Percentiles rank a stretch among this genome's conserved stretches.
Evolutionary conservation across 2,888 invertebrate species (phyloP).

Genomic region (Andrena hattorfiana): DNA sequence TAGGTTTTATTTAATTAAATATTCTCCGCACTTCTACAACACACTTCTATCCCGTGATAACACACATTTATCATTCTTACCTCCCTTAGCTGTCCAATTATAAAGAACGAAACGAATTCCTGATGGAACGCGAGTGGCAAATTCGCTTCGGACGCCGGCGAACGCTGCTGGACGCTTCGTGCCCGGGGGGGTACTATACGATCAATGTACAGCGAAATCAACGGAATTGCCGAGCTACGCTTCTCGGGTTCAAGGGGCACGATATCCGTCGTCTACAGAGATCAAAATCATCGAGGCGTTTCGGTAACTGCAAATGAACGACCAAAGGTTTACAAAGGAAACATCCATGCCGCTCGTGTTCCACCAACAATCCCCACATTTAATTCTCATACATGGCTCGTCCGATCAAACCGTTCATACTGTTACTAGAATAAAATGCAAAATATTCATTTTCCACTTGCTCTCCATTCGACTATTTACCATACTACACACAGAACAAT

Average conservation of each 20-base stretch:
- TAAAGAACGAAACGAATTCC: conserved; percentile 69
- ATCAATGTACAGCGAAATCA: too few relatives aligned
- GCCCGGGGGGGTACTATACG: too few relatives aligned
- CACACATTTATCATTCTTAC: conserved; percentile 79
- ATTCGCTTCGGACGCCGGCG: too few relatives aligned
- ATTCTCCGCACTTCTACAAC: conserved; percentile 83
- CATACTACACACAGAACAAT: conserved; percentile 65
- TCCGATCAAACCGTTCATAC: conserved; percentile 57
- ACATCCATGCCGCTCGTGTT: conserved; percentile 50
- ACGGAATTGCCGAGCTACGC: background rate
- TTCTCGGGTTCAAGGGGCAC: background rate
- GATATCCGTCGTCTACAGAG: background rate
- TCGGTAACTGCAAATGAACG: background rate
- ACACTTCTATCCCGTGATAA: conserved; percentile 78
- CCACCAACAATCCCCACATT: conserved; percentile 66
- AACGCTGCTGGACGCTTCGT: too few relatives aligned
- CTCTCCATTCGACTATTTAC: conserved; percentile 67
- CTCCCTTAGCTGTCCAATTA: conserved; percentile 63
- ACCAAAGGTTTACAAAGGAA: background rate
- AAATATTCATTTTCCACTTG: conserved; percentile 69
- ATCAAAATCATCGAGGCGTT: background rate
- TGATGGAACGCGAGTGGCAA: conserved; percentile 64
- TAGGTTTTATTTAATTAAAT: conserved; percentile 84
- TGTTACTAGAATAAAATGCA: conserved; percentile 70
- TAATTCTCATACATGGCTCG: conserved; percentile 31